A percentile compares a stretch with the other conserved stretches of the same genome.
phyloP scores from a whole-genome alignment of 2,888 invertebrate genomes.

The Hipparchia semele region DNA sequence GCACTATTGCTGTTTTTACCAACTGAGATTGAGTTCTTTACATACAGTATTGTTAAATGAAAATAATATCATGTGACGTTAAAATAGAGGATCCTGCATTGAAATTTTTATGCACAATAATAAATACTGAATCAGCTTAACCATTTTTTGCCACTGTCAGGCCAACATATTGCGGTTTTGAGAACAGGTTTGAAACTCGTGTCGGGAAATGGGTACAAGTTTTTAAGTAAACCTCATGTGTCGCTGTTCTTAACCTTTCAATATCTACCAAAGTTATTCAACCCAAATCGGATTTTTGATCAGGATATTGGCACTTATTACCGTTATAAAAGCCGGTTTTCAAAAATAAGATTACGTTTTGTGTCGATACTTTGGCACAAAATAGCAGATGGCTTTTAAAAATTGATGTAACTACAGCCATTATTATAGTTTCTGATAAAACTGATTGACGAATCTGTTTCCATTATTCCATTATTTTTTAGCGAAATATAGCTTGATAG shows the following conservation, averaged over 20 bases:
- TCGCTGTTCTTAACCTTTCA: conserved; percentile 13
- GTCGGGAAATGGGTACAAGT: not conserved
- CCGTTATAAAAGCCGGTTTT: conserved; percentile 37
- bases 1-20: too few species aligned
- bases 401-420: not conserved
- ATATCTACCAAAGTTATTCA: conserved; percentile 10
- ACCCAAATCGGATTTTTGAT: conserved; percentile 7
- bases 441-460: too few species aligned
- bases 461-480: too few species aligned
- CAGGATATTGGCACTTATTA: conserved; percentile 23
- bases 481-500: too few species aligned
- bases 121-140: not conserved
- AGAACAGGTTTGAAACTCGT: conserved; percentile 13
- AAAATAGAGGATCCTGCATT: not conserved
- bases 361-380: conserved; percentile 25
- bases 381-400: conserved; percentile 26
- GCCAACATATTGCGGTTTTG: conserved; percentile 6
- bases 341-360: conserved; percentile 1
- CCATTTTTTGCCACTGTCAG: not conserved
- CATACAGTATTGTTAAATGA: not conserved
- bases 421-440: not conserved
- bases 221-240: not conserved
- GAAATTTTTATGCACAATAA: not conserved
- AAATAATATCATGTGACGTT: not conserved
- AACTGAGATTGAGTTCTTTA: not conserved